Conservation (phyloP, 2,113 vertebrate genomes). For the Epinephelus lanceolatus region DNA sequence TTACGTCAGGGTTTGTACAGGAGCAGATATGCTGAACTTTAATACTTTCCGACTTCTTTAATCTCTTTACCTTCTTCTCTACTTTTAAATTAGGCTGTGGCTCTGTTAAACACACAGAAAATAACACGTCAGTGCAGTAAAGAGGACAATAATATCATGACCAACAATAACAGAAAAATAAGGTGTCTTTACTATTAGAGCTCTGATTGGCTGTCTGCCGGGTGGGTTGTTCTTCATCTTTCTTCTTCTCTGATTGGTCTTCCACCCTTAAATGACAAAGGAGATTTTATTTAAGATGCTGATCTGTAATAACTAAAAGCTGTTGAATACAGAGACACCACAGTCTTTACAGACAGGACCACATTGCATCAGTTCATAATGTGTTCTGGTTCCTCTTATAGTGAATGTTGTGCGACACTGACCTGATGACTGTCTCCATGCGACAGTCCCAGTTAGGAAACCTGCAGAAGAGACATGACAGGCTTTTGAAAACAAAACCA, state of each 20-base stretch:
- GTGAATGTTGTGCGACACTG: background rate
- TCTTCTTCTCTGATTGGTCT: constrained; percentile 34
- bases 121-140: background rate
- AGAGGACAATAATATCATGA: background rate
- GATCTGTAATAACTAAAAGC: too few relatives aligned
- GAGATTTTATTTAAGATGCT: background rate
- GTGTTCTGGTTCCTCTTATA: background rate
- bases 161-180: background rate
- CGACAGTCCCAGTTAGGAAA: constrained; percentile 82
- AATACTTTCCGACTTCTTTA: accelerated
- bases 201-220: constrained; percentile 5
- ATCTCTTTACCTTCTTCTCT: constrained; percentile 56
- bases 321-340: background rate
- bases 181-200: constrained; percentile 24
- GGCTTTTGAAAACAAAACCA: background rate
- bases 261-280: constrained; percentile 25
- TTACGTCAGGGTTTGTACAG: background rate
- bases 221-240: background rate
- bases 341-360: background rate
- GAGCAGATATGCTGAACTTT: accelerated
- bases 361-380: background rate
- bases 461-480: constrained; percentile 52
- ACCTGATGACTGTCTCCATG: constrained; percentile 64
- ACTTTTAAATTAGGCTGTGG: background rate
- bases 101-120: constrained; percentile 32